phyloP scores from a whole-genome alignment of 1,140 invertebrate genomes.

The Melanaphis sacchari region DNA sequence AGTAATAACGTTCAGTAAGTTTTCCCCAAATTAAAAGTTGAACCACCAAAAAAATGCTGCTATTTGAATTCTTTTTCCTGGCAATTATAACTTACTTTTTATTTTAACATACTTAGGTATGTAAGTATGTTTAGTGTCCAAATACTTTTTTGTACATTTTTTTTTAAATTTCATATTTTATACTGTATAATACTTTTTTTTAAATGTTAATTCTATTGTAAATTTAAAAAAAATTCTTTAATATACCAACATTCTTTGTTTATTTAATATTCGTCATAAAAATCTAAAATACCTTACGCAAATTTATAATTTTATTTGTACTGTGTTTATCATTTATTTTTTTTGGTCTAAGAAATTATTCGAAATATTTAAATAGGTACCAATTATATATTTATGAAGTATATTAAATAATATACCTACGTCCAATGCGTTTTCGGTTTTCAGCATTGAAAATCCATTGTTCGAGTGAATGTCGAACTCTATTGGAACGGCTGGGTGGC shows the following conservation, averaged over 20 bases:
- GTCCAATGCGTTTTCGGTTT: constrained; percentile 57
- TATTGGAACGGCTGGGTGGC: constrained; percentile 80
- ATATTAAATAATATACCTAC: background rate
- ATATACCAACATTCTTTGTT: background rate
- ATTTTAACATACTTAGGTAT: background rate
- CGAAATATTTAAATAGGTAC: too few species aligned
- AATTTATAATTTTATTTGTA: background rate
- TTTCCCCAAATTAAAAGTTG: background rate
- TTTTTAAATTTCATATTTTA: background rate
- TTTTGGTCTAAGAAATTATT: background rate
- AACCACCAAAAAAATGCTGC: background rate
- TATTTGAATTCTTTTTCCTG: background rate
- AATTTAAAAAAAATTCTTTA: background rate
- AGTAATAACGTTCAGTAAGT: background rate
- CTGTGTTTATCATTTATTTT: background rate
- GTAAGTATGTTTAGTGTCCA: too few species aligned
- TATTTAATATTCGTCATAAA: background rate
- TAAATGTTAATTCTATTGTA: too few species aligned
- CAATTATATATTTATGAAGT: too few species aligned
- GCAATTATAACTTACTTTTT: background rate
- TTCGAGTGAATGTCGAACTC: constrained; percentile 74
- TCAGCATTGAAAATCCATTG: constrained; percentile 86
- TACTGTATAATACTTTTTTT: too few species aligned
- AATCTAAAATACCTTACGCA: background rate
- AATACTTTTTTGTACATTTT: background rate